Evolutionary conservation across 2,888 invertebrate genomes (phyloP).

Genomic region (Drosophila paramelanica): DNA sequence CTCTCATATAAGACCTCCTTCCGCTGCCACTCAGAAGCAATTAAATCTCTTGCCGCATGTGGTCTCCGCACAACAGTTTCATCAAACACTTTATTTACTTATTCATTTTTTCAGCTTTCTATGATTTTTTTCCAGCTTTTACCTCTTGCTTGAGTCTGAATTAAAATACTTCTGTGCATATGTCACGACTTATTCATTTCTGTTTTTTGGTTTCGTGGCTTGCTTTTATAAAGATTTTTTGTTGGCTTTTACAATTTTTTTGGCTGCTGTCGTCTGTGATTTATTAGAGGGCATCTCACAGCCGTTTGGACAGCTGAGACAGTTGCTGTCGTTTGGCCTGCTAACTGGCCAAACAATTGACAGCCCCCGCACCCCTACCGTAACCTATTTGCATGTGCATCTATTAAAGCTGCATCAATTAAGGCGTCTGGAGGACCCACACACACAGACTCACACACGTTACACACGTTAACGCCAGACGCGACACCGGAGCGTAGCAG

Average conservation of each 20-base stretch:
- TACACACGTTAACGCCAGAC: slow-evolving; percentile 37
- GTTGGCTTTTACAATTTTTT: slow-evolving; percentile 12
- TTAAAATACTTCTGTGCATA: slow-evolving; percentile 31
- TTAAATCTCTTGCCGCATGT: slow-evolving; percentile 16
- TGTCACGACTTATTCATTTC: slow-evolving; percentile 34
- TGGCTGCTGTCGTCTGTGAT: slow-evolving; percentile 10
- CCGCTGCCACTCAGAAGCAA: slow-evolving; percentile 10
- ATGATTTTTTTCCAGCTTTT: slow-evolving; percentile 2
- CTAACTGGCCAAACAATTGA: slow-evolving; percentile 36
- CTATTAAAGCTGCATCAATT: slow-evolving; percentile 65
- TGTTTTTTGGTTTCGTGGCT: background rate
- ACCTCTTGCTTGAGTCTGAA: slow-evolving; percentile 8
- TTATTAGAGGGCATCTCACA: slow-evolving; percentile 21
- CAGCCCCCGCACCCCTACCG: slow-evolving; percentile 15
- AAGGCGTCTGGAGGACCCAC: slow-evolving; percentile 61
- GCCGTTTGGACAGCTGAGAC: slow-evolving; percentile 45
- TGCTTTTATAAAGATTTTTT: background rate
- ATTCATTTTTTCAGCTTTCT: slow-evolving; percentile 10
- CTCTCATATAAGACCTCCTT: background rate
- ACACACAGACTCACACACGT: slow-evolving; percentile 5
- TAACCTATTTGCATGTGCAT: slow-evolving; percentile 61
- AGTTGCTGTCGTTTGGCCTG: slow-evolving; percentile 10
- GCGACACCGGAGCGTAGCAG: slow-evolving; percentile 14
- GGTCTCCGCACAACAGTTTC: slow-evolving; percentile 16
- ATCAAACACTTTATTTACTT: slow-evolving; percentile 24